Evolutionary conservation across 1,140 invertebrate genomes (phyloP).

Genomic region (Heliothis virescens): DNA sequence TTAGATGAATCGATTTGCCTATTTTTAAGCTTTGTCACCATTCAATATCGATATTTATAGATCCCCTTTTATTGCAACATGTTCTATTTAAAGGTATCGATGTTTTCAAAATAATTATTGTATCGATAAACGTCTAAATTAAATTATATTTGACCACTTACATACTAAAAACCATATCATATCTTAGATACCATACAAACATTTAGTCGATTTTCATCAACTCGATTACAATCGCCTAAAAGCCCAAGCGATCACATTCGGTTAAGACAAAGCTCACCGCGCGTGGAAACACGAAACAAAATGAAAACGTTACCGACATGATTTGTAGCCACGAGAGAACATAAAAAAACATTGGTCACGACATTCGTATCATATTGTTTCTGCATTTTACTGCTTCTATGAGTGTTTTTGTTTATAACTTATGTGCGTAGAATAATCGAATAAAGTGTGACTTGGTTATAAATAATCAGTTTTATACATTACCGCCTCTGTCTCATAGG

Average conservation of each 20-base stretch:
- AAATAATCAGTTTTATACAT: not conserved
- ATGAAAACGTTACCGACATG: constrained; percentile 30
- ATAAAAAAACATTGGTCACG: constrained; percentile 18
- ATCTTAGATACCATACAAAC: no score
- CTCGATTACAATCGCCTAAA: not conserved
- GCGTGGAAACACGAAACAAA: constrained; percentile 16
- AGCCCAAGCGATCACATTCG: not conserved
- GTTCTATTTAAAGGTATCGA: not conserved
- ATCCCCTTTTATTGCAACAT: not conserved
- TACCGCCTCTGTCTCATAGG: no score
- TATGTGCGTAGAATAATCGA: not conserved
- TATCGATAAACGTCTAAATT: not conserved
- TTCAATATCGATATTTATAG: constrained; percentile 11
- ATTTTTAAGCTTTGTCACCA: constrained; percentile 7
- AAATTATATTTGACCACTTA: not conserved
- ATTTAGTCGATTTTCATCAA: not conserved
- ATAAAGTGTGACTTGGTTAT: not conserved
- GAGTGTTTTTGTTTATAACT: not conserved
- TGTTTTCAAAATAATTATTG: not conserved
- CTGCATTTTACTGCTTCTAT: constrained; percentile 11
- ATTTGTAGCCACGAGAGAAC: not conserved
- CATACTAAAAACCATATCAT: no score
- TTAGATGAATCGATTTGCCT: not conserved
- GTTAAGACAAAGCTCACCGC: constrained; percentile 5
- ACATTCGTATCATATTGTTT: constrained; percentile 17